These are phyloP conservation scores for Ormyrus pomaceus DNA, from an alignment of 2,888 invertebrate genomes.

Conservation along the genomic window DNA sequence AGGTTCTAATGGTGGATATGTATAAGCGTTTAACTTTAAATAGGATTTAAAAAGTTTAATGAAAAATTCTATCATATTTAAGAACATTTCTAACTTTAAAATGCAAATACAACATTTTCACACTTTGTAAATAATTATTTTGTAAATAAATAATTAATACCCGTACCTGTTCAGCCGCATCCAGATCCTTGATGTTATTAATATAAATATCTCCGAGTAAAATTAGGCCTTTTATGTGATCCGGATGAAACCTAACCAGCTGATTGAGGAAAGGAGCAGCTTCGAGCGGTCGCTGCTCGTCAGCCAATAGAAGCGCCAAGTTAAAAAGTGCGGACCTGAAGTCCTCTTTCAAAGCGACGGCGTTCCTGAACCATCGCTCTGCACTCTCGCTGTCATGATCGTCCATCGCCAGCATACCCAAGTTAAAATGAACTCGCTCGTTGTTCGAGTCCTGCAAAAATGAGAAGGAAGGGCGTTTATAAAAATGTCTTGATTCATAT, in stretches of 20 bases:
- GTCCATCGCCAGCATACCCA: conserved; percentile 98
- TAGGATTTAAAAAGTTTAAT: too few species aligned
- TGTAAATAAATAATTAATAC: conserved; percentile 11
- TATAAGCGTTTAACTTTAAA: too few species aligned
- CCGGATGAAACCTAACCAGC: conserved; percentile 92
- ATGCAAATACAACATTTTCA: too few species aligned
- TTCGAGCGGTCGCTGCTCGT: conserved; percentile 91
- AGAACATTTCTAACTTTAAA: too few species aligned
- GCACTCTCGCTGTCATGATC: conserved; percentile 92
- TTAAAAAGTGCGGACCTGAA: conserved; percentile 97
- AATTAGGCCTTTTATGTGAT: conserved; percentile 95
- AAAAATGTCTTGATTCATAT: too few species aligned
- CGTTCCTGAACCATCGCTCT: conserved; percentile 93
- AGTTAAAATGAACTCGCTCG: conserved; percentile 94
- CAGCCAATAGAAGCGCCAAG: conserved; percentile 91
- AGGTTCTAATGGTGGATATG: too few species aligned
- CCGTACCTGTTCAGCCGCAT: conserved; percentile 91
- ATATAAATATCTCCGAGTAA: conserved; percentile 97
- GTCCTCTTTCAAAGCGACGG: conserved; percentile 90
- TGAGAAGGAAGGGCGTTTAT: too few species aligned
- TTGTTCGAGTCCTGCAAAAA: conserved; percentile 81
- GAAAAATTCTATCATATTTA: too few species aligned
- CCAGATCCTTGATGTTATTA: conserved; percentile 94
- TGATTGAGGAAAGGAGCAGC: conserved; percentile 95
- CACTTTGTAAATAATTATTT: too few species aligned